Evolutionary conservation across 2,888 invertebrate species (phyloP).

Genomic region (Mystacides longicornis): DNA sequence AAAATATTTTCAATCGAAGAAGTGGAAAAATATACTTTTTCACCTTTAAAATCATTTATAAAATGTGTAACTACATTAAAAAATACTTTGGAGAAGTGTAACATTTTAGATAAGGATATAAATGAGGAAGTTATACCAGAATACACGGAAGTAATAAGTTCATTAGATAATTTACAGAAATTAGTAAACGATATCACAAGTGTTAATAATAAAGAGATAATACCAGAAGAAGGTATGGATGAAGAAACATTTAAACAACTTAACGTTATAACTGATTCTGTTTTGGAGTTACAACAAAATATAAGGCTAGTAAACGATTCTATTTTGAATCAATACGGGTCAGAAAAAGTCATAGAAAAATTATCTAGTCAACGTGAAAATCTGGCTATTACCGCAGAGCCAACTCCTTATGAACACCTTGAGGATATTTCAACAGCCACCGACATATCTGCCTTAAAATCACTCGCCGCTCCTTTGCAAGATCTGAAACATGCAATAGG

Average conservation of each 20-base stretch:
- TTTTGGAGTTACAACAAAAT: constrained; percentile 18
- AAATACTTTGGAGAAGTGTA: constrained; percentile 6
- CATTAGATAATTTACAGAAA: constrained; percentile 27
- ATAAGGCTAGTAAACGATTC: constrained; percentile 10
- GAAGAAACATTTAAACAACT: constrained; percentile 11
- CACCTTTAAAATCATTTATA: constrained; percentile 36
- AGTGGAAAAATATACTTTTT: constrained; percentile 30
- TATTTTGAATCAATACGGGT: neutral
- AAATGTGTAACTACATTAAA: constrained; percentile 24
- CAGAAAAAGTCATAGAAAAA: neutral
- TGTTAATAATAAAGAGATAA: constrained; percentile 28
- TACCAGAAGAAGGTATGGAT: constrained; percentile 9
- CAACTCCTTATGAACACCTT: constrained; percentile 12
- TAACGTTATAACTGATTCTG: constrained; percentile 15
- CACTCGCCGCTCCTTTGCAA: constrained; percentile 22
- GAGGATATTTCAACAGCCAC: constrained; percentile 19
- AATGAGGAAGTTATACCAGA: neutral
- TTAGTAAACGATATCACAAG: constrained; percentile 26
- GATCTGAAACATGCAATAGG: constrained; percentile 26
- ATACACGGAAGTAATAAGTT: neutral
- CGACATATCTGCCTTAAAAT: constrained; percentile 23
- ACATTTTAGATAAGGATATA: neutral
- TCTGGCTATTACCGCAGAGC: constrained; percentile 13
- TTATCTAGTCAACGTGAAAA: constrained; percentile 14
- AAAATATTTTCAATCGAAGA: constrained; percentile 37